These are phyloP conservation scores for Cheirogaleus medius DNA, from an alignment of 2,113 vertebrate species.

Conservation along the genomic window DNA sequence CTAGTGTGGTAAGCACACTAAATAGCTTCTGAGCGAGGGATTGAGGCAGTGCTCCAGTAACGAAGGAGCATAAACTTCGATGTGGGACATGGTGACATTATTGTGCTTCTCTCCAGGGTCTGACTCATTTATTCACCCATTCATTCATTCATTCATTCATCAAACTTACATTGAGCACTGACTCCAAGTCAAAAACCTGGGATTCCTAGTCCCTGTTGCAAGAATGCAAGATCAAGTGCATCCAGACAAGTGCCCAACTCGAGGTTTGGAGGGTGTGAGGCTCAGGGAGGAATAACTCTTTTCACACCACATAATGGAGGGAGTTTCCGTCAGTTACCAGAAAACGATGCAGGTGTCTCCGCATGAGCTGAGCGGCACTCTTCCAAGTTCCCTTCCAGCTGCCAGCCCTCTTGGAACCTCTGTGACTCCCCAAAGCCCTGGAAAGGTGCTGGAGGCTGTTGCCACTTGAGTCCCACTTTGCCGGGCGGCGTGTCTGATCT, in stretches of 20 bases:
- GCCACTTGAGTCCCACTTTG: too few species aligned
- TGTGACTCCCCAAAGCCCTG: not conserved
- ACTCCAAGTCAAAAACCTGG: not conserved
- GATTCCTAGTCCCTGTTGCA: not conserved
- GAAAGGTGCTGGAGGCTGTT: not conserved
- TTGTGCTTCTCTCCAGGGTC: not conserved
- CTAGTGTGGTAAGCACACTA: fast-evolving
- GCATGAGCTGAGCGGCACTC: not conserved
- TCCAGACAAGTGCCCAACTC: fast-evolving
- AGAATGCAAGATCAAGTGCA: fast-evolving
- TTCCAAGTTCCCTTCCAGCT: not conserved
- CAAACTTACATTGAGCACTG: fast-evolving
- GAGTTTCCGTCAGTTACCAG: not conserved
- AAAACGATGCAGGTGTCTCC: fast-evolving
- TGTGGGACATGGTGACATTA: fast-evolving
- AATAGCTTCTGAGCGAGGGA: fast-evolving
- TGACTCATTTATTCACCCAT: not conserved
- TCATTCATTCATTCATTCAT: not conserved
- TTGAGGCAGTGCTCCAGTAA: fast-evolving
- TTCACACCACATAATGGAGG: fast-evolving
- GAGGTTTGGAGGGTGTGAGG: fast-evolving
- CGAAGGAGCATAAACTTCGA: fast-evolving
- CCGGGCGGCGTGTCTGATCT: fast-evolving
- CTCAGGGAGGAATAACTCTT: fast-evolving
- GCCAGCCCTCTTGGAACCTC: fast-evolving